Base-by-base conservation (phyloP, 2,797 vertebrate species). In the Scarus forsteni region DNA sequence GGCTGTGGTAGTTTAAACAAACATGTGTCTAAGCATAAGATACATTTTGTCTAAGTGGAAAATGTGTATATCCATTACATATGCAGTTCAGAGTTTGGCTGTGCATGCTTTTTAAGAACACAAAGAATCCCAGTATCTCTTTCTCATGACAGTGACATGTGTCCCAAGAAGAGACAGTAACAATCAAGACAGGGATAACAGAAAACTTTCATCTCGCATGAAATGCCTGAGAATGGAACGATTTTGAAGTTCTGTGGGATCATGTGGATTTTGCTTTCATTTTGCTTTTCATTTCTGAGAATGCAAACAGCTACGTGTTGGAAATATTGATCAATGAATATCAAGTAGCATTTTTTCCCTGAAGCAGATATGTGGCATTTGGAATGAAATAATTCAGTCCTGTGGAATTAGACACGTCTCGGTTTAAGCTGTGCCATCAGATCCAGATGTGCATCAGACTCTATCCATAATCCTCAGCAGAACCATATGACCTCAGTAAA, bases 381-480 rank as follows among this genome's bases (percentile, higher is more conserved):
- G 86, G 81, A 92, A 90, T 86, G 88, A 90, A 89, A 90, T 78
- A 81, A 89, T 85, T 88, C 87, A 88, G 79, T 79, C 86, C 73
- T 72, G 5, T 8, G 80, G 86, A 90, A 91, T 92, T 90, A 91
- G 87, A 92, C 87, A 90, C 79, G 86, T 92, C 90, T 91, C 76
- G 3, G 79, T 86, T 85, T 90, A 77, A 89, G 81, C 84, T 87
- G 82, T 90, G 83, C 89, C 89, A 92, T 92, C 85, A 89, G 87
- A 90, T 87, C 89, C 91, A 92, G 89, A 91, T 92, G 91, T 86
- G 85, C 68, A 59, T 87, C 89, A 91, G 85, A 80, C 73, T 16
- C 58, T 39, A 6, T 76, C 60, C 61, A 64, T 70, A 68, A 89
- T 89, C 87, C 80, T 72, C 66, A 70, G 71, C 76, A 83, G 66